These are phyloP conservation scores for Leucoraja erinaceus DNA, from an alignment of 2,113 vertebrate species.

Conservation along the genomic window DNA sequence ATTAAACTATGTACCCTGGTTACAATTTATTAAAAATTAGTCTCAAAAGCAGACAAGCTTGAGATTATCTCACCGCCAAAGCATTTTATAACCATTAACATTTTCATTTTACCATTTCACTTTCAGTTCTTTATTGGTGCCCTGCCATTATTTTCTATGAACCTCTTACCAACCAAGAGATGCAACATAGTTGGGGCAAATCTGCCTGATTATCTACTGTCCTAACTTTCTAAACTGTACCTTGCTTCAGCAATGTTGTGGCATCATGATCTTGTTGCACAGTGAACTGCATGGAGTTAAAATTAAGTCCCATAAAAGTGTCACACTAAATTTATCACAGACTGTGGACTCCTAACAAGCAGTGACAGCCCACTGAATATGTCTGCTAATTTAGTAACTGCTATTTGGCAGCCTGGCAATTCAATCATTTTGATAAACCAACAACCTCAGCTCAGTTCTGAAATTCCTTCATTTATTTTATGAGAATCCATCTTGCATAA, in stretches of 20 bases:
- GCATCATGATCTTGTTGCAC: neutral
- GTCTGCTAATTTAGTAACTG: neutral
- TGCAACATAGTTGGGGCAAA: neutral
- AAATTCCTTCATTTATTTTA: neutral
- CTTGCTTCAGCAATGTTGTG: neutral
- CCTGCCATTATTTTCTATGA: neutral
- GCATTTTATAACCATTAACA: neutral
- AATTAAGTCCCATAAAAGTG: neutral
- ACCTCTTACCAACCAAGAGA: neutral
- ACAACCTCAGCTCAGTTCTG: neutral
- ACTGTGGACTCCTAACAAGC: neutral
- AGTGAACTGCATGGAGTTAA: neutral
- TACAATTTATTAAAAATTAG: neutral
- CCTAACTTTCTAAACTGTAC: neutral
- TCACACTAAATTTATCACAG: neutral
- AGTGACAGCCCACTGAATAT: neutral
- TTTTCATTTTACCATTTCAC: neutral
- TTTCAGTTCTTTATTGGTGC: neutral
- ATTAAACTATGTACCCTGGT: neutral
- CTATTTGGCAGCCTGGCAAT: neutral
- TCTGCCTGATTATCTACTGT: neutral
- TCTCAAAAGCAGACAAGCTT: no score
- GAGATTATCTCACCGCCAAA: neutral
- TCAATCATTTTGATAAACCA: neutral
- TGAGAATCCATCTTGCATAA: neutral